Evolutionary conservation across 2,888 invertebrate genomes (phyloP).

Genomic region (Laspeyria flexula): DNA sequence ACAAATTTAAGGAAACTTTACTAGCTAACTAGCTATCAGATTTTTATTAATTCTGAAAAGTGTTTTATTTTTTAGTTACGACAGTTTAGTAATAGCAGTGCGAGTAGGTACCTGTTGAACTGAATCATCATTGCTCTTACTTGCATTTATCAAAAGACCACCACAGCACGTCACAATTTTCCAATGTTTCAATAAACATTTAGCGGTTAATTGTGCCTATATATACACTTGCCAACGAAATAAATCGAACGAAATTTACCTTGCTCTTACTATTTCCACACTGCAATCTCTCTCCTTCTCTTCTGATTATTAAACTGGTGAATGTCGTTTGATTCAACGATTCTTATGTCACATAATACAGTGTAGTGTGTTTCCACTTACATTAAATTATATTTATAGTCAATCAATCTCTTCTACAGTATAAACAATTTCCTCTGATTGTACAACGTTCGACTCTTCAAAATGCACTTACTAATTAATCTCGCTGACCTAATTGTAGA

Average conservation of each 20-base stretch:
- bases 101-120: slow-evolving; percentile 13
- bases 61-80: too few relatives aligned
- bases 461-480: too few relatives aligned
- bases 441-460: too few relatives aligned
- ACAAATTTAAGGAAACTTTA: too few relatives aligned
- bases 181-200: slow-evolving; percentile 63
- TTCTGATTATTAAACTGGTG: slow-evolving; percentile 10
- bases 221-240: slow-evolving; percentile 55
- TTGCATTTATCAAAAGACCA: slow-evolving; percentile 63
- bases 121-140: slow-evolving; percentile 25
- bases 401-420: too few relatives aligned
- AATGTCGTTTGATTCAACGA: slow-evolving; percentile 24
- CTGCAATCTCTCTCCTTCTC: slow-evolving; percentile 17
- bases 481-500: too few relatives aligned
- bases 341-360: slow-evolving; percentile 21
- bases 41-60: too few relatives aligned
- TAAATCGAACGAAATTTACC: slow-evolving; percentile 29
- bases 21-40: too few relatives aligned
- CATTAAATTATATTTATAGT: background rate
- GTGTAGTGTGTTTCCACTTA: background rate
- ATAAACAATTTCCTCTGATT: too few relatives aligned
- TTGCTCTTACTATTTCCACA: slow-evolving; percentile 24
- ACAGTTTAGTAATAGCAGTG: too few relatives aligned
- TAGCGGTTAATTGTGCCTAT: slow-evolving; percentile 55
- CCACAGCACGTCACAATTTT: slow-evolving; percentile 60